phyloP scores from a whole-genome alignment of 2,797 vertebrate genomes.

The Danio jaintianensis region DNA sequence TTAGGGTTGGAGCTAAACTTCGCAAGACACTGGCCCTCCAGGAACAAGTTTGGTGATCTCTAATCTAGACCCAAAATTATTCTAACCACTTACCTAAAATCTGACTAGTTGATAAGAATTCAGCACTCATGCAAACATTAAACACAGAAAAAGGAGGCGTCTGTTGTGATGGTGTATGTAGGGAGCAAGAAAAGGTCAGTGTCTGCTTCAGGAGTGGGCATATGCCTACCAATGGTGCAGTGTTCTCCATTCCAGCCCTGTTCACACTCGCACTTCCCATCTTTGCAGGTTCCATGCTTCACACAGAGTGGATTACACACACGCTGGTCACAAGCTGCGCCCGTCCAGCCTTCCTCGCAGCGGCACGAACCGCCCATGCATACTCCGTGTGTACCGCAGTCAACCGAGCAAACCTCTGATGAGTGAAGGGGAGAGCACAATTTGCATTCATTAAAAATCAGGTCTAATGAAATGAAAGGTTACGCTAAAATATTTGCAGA shows the following conservation, averaged over 20 bases:
- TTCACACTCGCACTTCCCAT: slow-evolving; percentile 99
- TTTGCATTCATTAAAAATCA: neutral
- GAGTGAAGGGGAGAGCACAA: neutral
- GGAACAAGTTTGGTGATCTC: too few relatives aligned
- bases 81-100: slow-evolving; percentile 7
- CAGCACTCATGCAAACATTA: neutral
- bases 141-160: neutral
- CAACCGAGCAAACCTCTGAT: slow-evolving; percentile 97
- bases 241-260: slow-evolving; percentile 99
- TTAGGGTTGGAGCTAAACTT: too few relatives aligned
- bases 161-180: slow-evolving; percentile 9
- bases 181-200: slow-evolving; percentile 70
- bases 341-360: slow-evolving; percentile 99
- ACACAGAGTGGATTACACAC: slow-evolving; percentile 97
- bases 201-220: slow-evolving; percentile 84
- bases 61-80: too few relatives aligned
- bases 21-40: too few relatives aligned
- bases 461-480: neutral
- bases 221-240: slow-evolving; percentile 99
- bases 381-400: slow-evolving; percentile 98
- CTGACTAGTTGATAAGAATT: neutral
- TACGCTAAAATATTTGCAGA: neutral
- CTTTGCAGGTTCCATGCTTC: slow-evolving; percentile 98
- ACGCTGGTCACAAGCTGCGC: slow-evolving; percentile 93
- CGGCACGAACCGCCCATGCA: slow-evolving; percentile 96